Base-by-base conservation (phyloP, 2,113 vertebrate species). In the Festucalex cinctus region DNA sequence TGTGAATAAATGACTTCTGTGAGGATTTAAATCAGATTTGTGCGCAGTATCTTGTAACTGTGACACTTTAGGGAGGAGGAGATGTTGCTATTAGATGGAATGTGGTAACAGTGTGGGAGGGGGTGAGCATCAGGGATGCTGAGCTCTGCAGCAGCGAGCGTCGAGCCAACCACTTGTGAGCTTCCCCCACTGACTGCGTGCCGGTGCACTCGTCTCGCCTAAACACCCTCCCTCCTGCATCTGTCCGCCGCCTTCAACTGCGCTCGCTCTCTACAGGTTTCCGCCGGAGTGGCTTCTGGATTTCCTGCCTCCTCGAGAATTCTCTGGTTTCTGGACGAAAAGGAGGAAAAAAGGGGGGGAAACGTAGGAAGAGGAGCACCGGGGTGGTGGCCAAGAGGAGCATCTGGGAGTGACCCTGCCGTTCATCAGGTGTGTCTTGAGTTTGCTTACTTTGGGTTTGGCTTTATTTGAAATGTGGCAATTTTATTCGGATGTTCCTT, bases 51-150 rank as follows among this genome's bases (percentile, higher is more conserved):
- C 48, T n/a, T n/a, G 48, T 54, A 26, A 16, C 13, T 32, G 54
- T 7, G 14, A 57, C 54, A 32, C 26, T 57, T 32, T 17, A 17
- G 54, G 26, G 14, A 28, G 54, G 54, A 57, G 72, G 54, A 54
- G 72, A 85, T 80, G 86, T 90, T 86, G 83, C 92, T 94, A 90
- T 91, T 93, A 92, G 92, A 88, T 87, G 87, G 85, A 94, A 90
- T 94, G 92, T 90, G 93, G 93, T 94, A 94, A 92, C 88, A 81
- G 88, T 91, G 90, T 86, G 73, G 90, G 91, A 69, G 77, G 75
- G 69, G 24, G 44, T 81, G 76, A 64, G 79, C 62, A 62, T 20
- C 65, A 63, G 20, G 2, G 84, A 69, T 86, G 86, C 86, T 89
- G 83, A 84, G 81, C 81, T 85, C 78, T 83, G 83, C 87, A 51